These are phyloP conservation scores for Corythoichthys haematopterus DNA, from an alignment of 2,113 vertebrate genomes.

Conservation along the genomic window DNA sequence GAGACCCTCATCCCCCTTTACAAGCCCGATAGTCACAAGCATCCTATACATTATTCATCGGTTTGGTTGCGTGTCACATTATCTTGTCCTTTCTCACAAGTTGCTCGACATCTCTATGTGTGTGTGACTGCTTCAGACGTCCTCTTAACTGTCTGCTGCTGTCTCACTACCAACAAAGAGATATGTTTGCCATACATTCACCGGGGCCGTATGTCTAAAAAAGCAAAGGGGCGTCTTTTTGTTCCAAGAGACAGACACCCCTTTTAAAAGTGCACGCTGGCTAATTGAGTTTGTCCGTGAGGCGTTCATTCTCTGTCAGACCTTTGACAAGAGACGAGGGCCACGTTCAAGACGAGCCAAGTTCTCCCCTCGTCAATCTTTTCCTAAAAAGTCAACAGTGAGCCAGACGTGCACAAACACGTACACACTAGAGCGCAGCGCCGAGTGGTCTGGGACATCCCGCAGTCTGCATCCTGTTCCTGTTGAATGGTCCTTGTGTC, in stretches of 20 bases:
- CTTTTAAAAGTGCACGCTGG: slow-evolving; percentile 44
- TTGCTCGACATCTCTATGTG: background rate
- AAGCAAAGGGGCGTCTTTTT: slow-evolving; percentile 26
- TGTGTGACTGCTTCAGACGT: slow-evolving; percentile 23
- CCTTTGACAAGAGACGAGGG: slow-evolving; percentile 46
- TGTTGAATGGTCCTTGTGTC: slow-evolving; percentile 64
- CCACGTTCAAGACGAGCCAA: slow-evolving; percentile 27
- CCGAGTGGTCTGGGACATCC: slow-evolving; percentile 66
- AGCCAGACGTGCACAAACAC: slow-evolving; percentile 51
- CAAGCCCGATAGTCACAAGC: background rate
- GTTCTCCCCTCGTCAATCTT: slow-evolving; percentile 52
- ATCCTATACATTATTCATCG: slow-evolving; percentile 16
- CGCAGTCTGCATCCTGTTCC: slow-evolving; percentile 69
- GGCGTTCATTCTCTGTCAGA: slow-evolving; percentile 56
- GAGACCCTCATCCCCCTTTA: slow-evolving; percentile 5
- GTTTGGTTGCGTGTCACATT: slow-evolving; percentile 8
- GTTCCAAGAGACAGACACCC: slow-evolving; percentile 41
- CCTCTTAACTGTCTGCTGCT: slow-evolving; percentile 37
- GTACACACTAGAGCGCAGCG: slow-evolving; percentile 58
- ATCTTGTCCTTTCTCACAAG: background rate
- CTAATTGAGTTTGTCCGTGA: slow-evolving; percentile 65
- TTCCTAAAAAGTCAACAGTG: slow-evolving; percentile 57
- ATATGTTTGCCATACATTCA: slow-evolving; percentile 53
- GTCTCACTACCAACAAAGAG: slow-evolving; percentile 38
- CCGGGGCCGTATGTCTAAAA: slow-evolving; percentile 46